These are phyloP conservation scores for Iselma pallidipennis DNA, from an alignment of 2,888 invertebrate species.

Conservation along the genomic window DNA sequence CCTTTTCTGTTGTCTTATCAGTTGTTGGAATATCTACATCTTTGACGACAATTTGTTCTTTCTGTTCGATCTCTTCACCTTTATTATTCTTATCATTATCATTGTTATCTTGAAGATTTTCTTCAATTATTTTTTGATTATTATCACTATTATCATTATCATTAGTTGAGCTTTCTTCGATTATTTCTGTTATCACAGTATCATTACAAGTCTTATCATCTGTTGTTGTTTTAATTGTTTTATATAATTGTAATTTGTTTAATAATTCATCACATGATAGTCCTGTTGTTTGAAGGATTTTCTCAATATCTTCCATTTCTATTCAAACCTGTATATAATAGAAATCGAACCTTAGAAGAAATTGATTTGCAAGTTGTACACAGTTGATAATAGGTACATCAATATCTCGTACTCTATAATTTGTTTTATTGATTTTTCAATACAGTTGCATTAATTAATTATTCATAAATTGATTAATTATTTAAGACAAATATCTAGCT, in stretches of 20 bases:
- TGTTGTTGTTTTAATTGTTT: conserved; percentile 7
- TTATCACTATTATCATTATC: background rate
- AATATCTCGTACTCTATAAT: background rate
- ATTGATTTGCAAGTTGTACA: background rate
- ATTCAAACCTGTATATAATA: conserved; percentile 5
- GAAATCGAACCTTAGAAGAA: background rate
- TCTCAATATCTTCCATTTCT: conserved; percentile 40
- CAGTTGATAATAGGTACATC: too few relatives aligned
- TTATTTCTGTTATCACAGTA: background rate
- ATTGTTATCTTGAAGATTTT: background rate
- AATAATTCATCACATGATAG: conserved; percentile 45
- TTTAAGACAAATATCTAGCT: too few relatives aligned
- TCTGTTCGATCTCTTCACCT: background rate
- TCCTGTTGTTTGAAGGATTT: conserved; percentile 42
- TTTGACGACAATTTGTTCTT: background rate
- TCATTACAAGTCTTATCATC: background rate
- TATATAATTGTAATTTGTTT: conserved; percentile 37
- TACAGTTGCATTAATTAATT: background rate
- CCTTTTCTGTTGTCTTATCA: conserved; percentile 23
- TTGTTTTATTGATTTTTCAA: background rate
- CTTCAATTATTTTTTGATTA: background rate
- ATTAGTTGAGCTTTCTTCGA: background rate
- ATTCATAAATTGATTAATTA: background rate
- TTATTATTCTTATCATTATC: too few relatives aligned
- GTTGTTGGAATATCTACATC: background rate